Percentiles rank a stretch among this genome's conserved stretches.
phyloP scores from a whole-genome alignment of 2,797 vertebrate genomes.

The Sebastes vulpes region DNA sequence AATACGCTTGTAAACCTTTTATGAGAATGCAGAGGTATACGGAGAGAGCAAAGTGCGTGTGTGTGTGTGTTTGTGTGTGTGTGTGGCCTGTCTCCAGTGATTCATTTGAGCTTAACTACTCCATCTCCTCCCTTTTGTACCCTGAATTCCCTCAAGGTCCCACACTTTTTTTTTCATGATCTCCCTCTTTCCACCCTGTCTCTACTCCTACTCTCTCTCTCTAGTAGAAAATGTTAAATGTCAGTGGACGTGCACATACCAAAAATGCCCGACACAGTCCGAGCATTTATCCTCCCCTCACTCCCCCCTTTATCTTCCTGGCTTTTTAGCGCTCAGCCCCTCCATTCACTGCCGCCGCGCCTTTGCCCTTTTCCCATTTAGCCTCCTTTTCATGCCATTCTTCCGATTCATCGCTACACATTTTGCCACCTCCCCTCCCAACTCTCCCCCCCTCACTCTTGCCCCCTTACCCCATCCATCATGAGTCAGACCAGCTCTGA shows the following conservation, averaged over 20 bases:
- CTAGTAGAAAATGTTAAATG: constrained; percentile 51
- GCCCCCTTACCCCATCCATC: constrained; percentile 71
- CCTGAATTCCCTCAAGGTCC: constrained; percentile 37
- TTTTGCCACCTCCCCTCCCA: constrained; percentile 66
- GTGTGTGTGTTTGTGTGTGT: constrained; percentile 34
- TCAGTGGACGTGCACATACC: constrained; percentile 64
- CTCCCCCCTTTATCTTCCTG: constrained; percentile 50
- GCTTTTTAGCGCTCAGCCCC: constrained; percentile 51
- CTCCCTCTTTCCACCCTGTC: not conserved
- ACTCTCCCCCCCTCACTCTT: constrained; percentile 50
- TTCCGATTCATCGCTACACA: constrained; percentile 66
- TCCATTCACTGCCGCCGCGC: constrained; percentile 35
- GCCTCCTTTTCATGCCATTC: constrained; percentile 78
- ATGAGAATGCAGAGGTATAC: constrained; percentile 41
- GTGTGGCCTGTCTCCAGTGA: constrained; percentile 54
- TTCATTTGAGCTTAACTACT: constrained; percentile 53
- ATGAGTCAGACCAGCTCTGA: constrained; percentile 68
- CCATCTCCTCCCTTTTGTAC: constrained; percentile 61
- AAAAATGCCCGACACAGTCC: constrained; percentile 54
- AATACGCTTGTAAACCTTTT: constrained; percentile 55
- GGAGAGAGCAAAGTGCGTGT: constrained; percentile 10
- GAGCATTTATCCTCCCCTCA: constrained; percentile 51
- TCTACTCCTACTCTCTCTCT: constrained; percentile 8
- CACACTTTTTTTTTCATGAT: constrained; percentile 32
- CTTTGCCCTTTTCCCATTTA: constrained; percentile 57